Base-by-base conservation (phyloP, 2,888 invertebrate species). In the Hemicrepidius hirtus region DNA sequence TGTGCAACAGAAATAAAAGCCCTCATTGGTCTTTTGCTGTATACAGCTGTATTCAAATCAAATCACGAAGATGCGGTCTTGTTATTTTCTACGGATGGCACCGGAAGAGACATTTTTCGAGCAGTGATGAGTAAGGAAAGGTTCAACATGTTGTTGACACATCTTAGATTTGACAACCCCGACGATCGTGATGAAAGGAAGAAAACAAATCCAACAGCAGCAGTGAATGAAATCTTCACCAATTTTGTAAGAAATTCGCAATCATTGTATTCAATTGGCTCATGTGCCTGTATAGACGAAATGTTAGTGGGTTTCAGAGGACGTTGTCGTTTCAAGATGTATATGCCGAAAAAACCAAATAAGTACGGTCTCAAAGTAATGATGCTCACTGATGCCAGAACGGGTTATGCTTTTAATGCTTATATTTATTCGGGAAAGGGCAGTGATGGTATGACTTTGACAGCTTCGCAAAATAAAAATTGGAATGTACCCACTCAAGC, bases 311-410 rank as follows among this genome's bases (percentile, higher is more conserved):
- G 46, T 12, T 75, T 71, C 44, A 44, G 71, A 18, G 68, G 73
- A 16, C 20, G 64, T 32, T 59, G 68, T 50, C 32, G 46, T 7
- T 69, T 73, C 18, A 62, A 40, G 10, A 67, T 70, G 73, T 80
- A 75, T 55, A 78, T 77, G 57, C 77, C 78, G 7, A 71, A 55
- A 21, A 81, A 81, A 71, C 80, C 80, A 20, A 71, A 66, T 18
- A 81, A 79, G 72, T 80, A 80, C 68, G 81, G 80, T n/a, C 68
- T 79, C 20, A 80, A 79, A 63, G 49, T 80, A n/a, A 69, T 77
- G 71, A 57, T 62, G 37, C 35, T 80, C 16, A 68, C 74, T 20
- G 81, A 80, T 71, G 76, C 80, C 1, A 44, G 68, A 21, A 78
- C 46, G 37, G 41, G 63, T 46, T 80, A 77, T 41, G 59, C 77